Evolutionary conservation across 2,888 invertebrate genomes (phyloP).

Genomic region (Eledona agricola): DNA sequence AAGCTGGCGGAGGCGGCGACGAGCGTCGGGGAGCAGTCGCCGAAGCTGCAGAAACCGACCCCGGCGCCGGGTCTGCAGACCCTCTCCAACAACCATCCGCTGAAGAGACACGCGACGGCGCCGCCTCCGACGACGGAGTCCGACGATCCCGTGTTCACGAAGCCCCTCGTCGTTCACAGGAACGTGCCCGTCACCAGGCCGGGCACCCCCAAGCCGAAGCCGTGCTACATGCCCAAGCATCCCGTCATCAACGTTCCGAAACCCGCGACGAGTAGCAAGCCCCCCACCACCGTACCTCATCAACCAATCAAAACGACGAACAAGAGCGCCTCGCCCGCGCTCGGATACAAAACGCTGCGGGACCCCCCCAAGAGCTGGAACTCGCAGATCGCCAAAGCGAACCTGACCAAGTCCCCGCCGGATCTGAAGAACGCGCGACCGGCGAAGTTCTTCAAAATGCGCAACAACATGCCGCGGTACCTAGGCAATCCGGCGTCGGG

Average conservation of each 20-base stretch:
- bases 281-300: conserved; percentile 24
- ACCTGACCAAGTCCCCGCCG: conserved; percentile 53
- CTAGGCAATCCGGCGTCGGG: conserved; percentile 69
- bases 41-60: conserved; percentile 52
- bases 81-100: conserved; percentile 59
- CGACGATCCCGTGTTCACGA: conserved; percentile 28
- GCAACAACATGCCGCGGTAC: conserved; percentile 66
- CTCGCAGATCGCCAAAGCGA: conserved; percentile 66
- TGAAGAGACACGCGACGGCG: conserved; percentile 51
- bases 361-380: conserved; percentile 71
- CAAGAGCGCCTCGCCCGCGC: conserved; percentile 54
- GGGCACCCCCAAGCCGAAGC: conserved; percentile 42
- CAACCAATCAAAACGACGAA: conserved; percentile 49
- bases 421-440: conserved; percentile 59
- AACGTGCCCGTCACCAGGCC: conserved; percentile 29
- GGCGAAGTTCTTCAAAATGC: conserved; percentile 68
- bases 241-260: conserved; percentile 51
- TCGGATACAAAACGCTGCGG: conserved; percentile 68
- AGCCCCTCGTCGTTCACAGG: conserved; percentile 39
- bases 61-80: conserved; percentile 56
- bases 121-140: conserved; percentile 24
- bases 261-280: conserved; percentile 10
- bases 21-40: conserved; percentile 44
- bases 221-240: conserved; percentile 58
- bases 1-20: conserved; percentile 35